Evolutionary conservation across 53 echinoderm and acorn worm genomes (phyloP), one percentile per base, ranked within the genome.

Genomic region (Hippasteria phrygiana): DNA sequence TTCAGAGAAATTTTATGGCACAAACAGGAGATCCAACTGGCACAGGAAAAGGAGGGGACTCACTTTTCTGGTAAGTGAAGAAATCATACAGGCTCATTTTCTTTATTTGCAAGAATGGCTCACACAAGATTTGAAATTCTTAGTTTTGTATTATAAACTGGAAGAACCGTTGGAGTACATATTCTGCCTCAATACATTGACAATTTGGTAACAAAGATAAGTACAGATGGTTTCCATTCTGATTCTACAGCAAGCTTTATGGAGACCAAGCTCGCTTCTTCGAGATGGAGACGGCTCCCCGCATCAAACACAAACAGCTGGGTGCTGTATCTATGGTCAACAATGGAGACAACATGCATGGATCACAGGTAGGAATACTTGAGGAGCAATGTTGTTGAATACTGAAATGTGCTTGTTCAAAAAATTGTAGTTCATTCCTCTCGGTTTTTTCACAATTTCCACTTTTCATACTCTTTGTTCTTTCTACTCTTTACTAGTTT

Each of bases 241-340:
- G 46, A 28, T 78, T 54, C 37, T 77, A 5, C 80, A 97, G 98
- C 83, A 92, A 94, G 56, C 83, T 97, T 33, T 90, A 97, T 35
- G 98, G 98, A 45, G 98, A 97, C 14, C 92, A 95, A 26, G 98
- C 98, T 35, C 92, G 90, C 11, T 97, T 87, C 87, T 97, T 97
- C 95, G 98, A 97, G 66, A 95, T 97, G 98, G 98, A 97, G 85
- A 80, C 78, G 28, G 88, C 78, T 11, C 98, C 98, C 20, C 79
- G 98, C 6, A 97, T 97, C 90, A 97, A 97, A 46, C 98, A 97
- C 83, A 95, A 50, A 6, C 94, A 91, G 86, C 75, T 89, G 62
- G 98, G 98, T 14, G 95, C 93, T 16, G 78, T 97, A 0, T 92
- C 98, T 40, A 97, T 97, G 98, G 98, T 97, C 47, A 97, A 97